These are phyloP conservation scores for Apamea sordens DNA, from an alignment of 2,888 invertebrate genomes.

Conservation along the genomic window DNA sequence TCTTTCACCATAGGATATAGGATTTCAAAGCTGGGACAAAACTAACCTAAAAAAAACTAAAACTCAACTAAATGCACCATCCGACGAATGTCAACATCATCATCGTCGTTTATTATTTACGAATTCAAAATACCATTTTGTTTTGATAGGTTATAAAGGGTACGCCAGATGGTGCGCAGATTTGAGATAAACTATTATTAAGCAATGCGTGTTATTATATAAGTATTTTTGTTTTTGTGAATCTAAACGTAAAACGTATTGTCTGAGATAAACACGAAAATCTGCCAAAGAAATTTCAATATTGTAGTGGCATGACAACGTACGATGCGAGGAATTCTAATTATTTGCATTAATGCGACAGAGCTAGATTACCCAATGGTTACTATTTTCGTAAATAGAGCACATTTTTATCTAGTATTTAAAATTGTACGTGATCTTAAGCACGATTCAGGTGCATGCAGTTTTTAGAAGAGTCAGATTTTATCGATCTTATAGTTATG, in stretches of 20 bases:
- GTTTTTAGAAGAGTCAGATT: conserved; percentile 1
- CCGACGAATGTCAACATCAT: conserved; percentile 33
- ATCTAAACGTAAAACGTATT: conserved; percentile 32
- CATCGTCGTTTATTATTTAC: conserved; percentile 43
- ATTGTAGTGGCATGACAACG: conserved; percentile 2
- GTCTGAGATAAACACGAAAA: conserved; percentile 25
- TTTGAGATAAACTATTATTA: conserved; percentile 8
- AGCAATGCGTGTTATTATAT: conserved; percentile 15
- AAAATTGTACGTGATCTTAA: conserved; percentile 46
- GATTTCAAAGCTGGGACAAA: conserved; percentile 2
- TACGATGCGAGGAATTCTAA: conserved; percentile 20
- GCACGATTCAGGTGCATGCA: conserved; percentile 41
- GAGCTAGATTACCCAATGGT: conserved; percentile 10
- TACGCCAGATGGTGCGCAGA: conserved; percentile 55
- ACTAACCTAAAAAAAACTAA: no score
- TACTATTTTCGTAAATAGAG: conserved; percentile 33
- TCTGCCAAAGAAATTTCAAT: conserved; percentile 34
- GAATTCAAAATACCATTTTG: conserved; percentile 46
- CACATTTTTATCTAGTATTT: conserved; percentile 33
- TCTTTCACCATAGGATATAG: not conserved
- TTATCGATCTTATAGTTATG: not conserved
- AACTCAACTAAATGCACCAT: not conserved
- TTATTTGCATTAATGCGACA: conserved; percentile 26
- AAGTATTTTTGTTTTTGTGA: conserved; percentile 37
- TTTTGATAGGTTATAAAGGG: conserved; percentile 43